phyloP scores from a whole-genome alignment of 2,888 invertebrate genomes.

The Coremacera marginata region DNA sequence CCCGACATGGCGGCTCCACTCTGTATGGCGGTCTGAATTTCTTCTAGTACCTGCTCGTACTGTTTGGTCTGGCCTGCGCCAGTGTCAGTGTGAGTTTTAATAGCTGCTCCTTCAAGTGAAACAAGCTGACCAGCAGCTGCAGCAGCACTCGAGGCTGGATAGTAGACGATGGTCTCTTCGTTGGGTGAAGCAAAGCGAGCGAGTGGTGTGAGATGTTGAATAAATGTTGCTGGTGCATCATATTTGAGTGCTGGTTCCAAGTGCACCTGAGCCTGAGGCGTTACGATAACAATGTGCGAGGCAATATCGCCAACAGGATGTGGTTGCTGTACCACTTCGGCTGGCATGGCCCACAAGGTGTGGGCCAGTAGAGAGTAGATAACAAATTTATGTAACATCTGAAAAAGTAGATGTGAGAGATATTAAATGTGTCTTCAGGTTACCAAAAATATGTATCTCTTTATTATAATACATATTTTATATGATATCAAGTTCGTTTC shows the following conservation, averaged over 20 bases:
- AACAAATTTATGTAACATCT: constrained; percentile 59
- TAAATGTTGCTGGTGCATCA: constrained; percentile 44
- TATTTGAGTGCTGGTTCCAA: constrained; percentile 63
- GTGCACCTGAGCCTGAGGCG: constrained; percentile 67
- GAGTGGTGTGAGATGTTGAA: constrained; percentile 64
- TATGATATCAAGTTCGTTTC: constrained; percentile 1
- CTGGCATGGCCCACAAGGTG: constrained; percentile 54
- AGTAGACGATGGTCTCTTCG: constrained; percentile 66
- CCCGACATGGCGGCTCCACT: constrained; percentile 50
- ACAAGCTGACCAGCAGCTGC: not conserved
- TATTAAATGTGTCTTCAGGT: not conserved
- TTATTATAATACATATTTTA: not conserved
- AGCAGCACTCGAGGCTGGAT: constrained; percentile 57
- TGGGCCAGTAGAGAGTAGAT: constrained; percentile 54
- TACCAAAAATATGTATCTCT: not conserved
- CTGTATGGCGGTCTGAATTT: constrained; percentile 54
- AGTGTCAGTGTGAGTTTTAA: not conserved
- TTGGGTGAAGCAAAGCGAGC: constrained; percentile 62
- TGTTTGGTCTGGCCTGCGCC: constrained; percentile 50
- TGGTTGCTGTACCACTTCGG: constrained; percentile 45
- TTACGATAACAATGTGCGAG: constrained; percentile 66
- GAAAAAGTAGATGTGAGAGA: constrained; percentile 19
- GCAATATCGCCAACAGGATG: constrained; percentile 39
- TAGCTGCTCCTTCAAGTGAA: not conserved
- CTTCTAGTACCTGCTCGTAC: constrained; percentile 49